Evolutionary conservation across 2,113 vertebrate genomes (phyloP).

Genomic region (Phylloscopus whistleri): DNA sequence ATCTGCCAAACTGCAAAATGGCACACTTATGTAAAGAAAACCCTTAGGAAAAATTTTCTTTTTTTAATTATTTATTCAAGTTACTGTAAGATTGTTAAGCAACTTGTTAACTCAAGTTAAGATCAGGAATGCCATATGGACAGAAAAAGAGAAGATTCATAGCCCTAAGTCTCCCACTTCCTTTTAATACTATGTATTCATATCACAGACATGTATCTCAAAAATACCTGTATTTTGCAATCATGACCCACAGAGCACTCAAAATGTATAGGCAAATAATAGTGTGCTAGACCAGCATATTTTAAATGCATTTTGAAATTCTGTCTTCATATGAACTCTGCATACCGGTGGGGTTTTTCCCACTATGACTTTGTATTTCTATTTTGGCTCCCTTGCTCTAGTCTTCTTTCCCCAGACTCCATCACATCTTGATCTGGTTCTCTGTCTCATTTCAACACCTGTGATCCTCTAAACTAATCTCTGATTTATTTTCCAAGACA

Average conservation of each 20-base stretch:
- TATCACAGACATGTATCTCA: not conserved
- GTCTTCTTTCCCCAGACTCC: not conserved
- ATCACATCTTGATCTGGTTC: not conserved
- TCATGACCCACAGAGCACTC: not conserved
- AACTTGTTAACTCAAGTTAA: not conserved
- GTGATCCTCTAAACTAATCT: not conserved
- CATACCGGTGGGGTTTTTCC: not conserved
- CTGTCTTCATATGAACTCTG: not conserved
- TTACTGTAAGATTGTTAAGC: not conserved
- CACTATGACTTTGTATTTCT: not conserved
- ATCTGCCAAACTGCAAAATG: constrained; percentile 1
- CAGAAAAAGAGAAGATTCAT: not conserved
- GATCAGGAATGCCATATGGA: not conserved
- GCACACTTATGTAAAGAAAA: not conserved
- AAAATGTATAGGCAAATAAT: not conserved
- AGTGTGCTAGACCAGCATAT: not conserved
- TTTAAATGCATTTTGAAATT: not conserved
- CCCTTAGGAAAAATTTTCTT: not conserved
- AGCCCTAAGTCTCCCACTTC: not conserved
- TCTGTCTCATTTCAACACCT: not conserved
- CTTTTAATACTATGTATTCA: not conserved
- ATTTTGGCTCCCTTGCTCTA: not conserved
- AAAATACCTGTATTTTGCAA: not conserved
- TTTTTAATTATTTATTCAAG: not conserved
- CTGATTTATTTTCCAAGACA: not conserved